Percentiles rank a stretch among this genome's conserved stretches.
Evolutionary conservation across 2,797 vertebrate genomes (phyloP).

Genomic region (Chlorospingus flavigularis): DNA sequence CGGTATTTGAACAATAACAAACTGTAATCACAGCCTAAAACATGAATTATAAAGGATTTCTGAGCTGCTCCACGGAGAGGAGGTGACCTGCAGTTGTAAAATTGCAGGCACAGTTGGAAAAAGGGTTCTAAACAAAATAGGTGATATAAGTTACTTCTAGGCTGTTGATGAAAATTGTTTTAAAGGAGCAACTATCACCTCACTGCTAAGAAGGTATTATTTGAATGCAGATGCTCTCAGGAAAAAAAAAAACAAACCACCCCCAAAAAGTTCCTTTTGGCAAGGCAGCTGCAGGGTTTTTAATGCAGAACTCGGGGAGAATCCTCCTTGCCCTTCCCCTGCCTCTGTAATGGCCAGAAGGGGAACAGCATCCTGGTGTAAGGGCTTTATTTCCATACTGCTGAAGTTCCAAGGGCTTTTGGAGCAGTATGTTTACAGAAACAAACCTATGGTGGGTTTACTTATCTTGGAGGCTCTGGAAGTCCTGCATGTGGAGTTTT

Average conservation of each 20-base stretch:
- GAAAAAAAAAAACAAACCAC: not conserved
- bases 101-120: not conserved
- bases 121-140: not conserved
- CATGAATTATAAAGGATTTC: not conserved
- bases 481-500: not conserved
- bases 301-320: not conserved
- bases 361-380: not conserved
- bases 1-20: not conserved
- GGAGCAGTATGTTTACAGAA: not conserved
- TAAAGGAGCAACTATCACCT: not conserved
- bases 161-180: not conserved
- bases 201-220: constrained; percentile 44
- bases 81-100: not conserved
- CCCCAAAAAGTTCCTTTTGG: not conserved
- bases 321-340: not conserved
- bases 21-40: not conserved
- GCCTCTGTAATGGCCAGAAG: not conserved
- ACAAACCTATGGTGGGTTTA: not conserved
- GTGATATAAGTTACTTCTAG: not conserved
- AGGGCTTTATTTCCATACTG: not conserved
- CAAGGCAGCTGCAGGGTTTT: constrained; percentile 17
- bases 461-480: not conserved
- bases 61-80: not conserved
- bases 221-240: not conserved
- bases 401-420: not conserved